phyloP scores from a whole-genome alignment of 2,113 vertebrate species.

The Poecile atricapillus region DNA sequence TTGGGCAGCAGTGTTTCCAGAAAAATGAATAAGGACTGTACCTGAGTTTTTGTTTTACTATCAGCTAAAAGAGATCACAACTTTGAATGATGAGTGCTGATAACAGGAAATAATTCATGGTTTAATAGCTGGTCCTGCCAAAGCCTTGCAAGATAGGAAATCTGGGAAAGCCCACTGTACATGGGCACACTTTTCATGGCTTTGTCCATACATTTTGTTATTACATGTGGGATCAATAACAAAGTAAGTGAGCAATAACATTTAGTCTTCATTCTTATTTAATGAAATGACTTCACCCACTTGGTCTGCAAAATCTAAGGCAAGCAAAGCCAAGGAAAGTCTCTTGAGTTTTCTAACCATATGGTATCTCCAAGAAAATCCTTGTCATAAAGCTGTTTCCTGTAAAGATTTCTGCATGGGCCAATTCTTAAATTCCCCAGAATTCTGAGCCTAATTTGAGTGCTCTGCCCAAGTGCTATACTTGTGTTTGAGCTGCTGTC shows the following conservation, averaged over 20 bases:
- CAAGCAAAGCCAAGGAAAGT: neutral
- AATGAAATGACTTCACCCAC: neutral
- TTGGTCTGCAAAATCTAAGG: neutral
- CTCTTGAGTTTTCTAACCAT: neutral
- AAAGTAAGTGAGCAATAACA: accelerated
- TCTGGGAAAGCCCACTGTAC: neutral
- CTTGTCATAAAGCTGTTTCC: neutral
- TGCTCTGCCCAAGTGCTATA: neutral
- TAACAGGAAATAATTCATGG: neutral
- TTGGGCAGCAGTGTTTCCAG: neutral
- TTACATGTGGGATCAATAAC: neutral
- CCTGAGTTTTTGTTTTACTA: neutral
- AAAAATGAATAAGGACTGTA: neutral
- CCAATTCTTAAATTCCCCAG: neutral
- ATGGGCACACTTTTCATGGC: neutral
- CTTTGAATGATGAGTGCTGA: neutral
- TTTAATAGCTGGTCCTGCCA: neutral
- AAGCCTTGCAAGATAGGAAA: neutral
- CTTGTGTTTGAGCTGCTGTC: neutral
- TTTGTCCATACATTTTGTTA: neutral
- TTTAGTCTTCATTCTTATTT: neutral
- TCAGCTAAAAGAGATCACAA: neutral
- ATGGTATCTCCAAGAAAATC: neutral
- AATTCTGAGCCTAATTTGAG: neutral
- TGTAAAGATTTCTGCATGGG: neutral